Base-by-base conservation (phyloP, 2,888 invertebrate species). In the Nineta flava region DNA sequence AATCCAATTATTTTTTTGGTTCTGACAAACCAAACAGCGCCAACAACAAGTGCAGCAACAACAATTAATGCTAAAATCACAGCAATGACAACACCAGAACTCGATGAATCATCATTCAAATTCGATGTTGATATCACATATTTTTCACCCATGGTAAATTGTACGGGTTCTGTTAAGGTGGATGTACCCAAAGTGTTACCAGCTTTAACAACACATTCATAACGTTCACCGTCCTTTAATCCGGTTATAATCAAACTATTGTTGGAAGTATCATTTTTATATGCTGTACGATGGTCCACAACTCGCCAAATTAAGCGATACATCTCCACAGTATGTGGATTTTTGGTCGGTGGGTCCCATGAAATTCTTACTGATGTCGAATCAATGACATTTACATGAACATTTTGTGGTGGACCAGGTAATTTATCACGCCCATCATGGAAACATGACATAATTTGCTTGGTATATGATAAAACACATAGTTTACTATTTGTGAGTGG, bases 261-360 rank as follows among this genome's bases (percentile, higher is more conserved):
- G 57, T 78, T 76, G 55, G 80, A 75, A 10, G 86, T 86, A 68
- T 87, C 87, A 55, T 73, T 67, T 74, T 83, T 74, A 69, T 76
- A 53, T 66, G 81, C 59, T 67, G 74, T 60, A 70, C 73, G 58
- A 67, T 73, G 44, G 3, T 66, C 60, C 49, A 77, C 73, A 40
- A 77, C 77, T 53, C 84, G 74, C 81, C 87, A 87, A 69, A 87
- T 85, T 55, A 88, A 81, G 55, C 87, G 75, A 71, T 90, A 90
- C 56, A 86, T 73, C 67, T 87, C 84, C 1, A 87, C 87, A 1
- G 82, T 81, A 55, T 82, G 79, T 0, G 87, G 86, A 66, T 90
- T 88, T 68, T 87, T 87, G 40, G 74, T 63, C 4, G 90, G 88
- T 7, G 82, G 76, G 56, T 87, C 84, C 88, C 88, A 90, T 54